A percentile compares a stretch with the other conserved stretches of the same genome.
Conservation (phyloP, 2,888 invertebrate species). For the Morinoia aosen region DNA sequence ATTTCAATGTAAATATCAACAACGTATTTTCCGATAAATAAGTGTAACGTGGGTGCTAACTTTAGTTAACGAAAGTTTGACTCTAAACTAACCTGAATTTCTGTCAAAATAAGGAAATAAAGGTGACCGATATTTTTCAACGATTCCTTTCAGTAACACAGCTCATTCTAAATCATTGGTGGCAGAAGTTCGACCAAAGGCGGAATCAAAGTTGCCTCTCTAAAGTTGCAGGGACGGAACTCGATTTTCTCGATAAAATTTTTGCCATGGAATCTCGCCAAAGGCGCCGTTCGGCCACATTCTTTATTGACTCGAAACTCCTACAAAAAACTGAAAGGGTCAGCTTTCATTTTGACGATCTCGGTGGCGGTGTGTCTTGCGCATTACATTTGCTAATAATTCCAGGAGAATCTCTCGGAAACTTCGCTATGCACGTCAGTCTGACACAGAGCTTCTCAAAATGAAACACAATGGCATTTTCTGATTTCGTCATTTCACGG, state of each 20-base stretch:
- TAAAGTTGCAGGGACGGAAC: neutral
- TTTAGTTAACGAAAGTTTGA: neutral
- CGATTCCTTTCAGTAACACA: neutral
- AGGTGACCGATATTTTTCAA: neutral
- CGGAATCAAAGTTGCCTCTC: neutral
- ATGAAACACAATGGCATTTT: neutral
- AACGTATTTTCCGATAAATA: neutral
- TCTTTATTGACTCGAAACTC: conserved; percentile 23
- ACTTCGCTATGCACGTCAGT: neutral
- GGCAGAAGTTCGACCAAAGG: neutral
- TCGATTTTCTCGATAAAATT: conserved; percentile 14
- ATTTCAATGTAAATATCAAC: neutral
- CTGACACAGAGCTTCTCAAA: neutral
- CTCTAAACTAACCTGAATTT: neutral
- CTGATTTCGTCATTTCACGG: neutral
- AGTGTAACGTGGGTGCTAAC: neutral
- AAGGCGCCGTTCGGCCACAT: neutral
- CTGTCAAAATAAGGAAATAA: neutral
- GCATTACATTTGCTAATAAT: neutral
- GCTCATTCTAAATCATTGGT: neutral
- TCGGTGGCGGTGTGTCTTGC: neutral
- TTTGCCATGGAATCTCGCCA: neutral
- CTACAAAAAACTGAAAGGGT: neutral
- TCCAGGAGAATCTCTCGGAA: neutral
- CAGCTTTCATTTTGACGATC: neutral